These are phyloP conservation scores for Lacanobia wlatinum DNA, from an alignment of 2,888 invertebrate genomes.

Conservation along the genomic window DNA sequence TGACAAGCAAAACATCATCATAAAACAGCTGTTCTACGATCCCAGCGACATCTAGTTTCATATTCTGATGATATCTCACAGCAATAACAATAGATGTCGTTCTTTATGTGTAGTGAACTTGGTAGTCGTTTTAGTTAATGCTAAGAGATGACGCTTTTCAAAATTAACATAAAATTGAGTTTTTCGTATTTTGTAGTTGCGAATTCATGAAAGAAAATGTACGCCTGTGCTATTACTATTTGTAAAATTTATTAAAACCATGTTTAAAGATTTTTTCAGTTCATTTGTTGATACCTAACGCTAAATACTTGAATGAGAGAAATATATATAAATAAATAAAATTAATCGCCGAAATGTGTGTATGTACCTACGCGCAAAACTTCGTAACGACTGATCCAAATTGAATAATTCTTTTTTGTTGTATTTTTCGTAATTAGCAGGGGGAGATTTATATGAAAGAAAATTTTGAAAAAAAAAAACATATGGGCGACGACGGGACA, in stretches of 20 bases:
- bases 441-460: too few species aligned
- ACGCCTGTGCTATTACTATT: too few species aligned
- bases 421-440: too few species aligned
- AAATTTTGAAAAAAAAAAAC: too few species aligned
- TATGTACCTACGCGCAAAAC: too few species aligned
- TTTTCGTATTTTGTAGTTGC: background rate
- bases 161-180: background rate
- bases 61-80: background rate
- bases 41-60: slow-evolving; percentile 52
- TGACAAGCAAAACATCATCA: slow-evolving; percentile 76
- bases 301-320: background rate
- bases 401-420: too few species aligned
- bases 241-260: too few species aligned
- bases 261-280: background rate
- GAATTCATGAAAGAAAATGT: too few species aligned
- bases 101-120: background rate
- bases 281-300: background rate
- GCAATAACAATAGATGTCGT: slow-evolving; percentile 45
- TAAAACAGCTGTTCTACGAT: slow-evolving; percentile 80
- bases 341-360: too few species aligned
- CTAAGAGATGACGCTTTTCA: slow-evolving; percentile 31
- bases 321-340: too few species aligned
- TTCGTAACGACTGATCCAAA: too few species aligned
- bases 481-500: too few species aligned
- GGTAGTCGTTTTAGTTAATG: background rate